Percentiles rank a stretch among this genome's conserved stretches.
Conservation (phyloP, 2,888 invertebrate species). For the Eristalis pertinax region DNA sequence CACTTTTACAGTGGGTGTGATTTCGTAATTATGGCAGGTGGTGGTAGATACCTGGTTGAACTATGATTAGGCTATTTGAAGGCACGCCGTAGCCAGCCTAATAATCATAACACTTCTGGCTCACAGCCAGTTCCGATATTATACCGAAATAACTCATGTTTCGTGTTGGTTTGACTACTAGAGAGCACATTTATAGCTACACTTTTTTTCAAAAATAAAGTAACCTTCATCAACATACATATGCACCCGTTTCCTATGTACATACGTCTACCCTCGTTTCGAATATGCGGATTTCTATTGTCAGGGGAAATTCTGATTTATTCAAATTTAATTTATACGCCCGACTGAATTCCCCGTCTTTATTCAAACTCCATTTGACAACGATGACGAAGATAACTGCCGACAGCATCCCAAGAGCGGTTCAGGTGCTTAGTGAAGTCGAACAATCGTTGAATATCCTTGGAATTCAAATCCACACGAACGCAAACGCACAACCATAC, state of each 20-base stretch:
- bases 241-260: no score
- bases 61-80: not conserved
- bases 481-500: not conserved
- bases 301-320: slow-evolving; percentile 12
- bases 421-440: slow-evolving; percentile 26
- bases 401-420: slow-evolving; percentile 1
- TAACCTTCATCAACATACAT: no score
- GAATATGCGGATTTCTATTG: not conserved
- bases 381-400: not conserved
- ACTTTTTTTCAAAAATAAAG: no score
- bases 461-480: not conserved
- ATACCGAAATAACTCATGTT: not conserved
- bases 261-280: not conserved
- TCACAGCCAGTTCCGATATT: not conserved
- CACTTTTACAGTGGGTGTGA: not conserved
- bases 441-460: slow-evolving; percentile 32
- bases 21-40: not conserved
- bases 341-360: slow-evolving; percentile 23
- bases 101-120: not conserved
- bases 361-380: slow-evolving; percentile 32
- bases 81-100: not conserved
- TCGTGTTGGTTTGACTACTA: no score
- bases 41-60: not conserved
- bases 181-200: no score
- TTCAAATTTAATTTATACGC: slow-evolving; percentile 29